These are phyloP conservation scores for Sisyra nigra DNA, from an alignment of 2,888 invertebrate species.

Conservation along the genomic window DNA sequence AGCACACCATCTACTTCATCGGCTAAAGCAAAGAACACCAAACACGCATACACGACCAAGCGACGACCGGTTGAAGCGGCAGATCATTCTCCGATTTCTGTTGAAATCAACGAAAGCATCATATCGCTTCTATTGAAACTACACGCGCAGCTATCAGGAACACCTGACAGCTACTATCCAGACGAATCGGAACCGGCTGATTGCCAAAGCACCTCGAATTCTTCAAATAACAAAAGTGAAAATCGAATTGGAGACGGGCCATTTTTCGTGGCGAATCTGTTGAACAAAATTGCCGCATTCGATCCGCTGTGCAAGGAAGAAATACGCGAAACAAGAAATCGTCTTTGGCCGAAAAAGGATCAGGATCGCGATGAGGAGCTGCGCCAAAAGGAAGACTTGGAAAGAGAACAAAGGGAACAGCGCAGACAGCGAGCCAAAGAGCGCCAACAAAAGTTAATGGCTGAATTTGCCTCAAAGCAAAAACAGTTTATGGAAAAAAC, in stretches of 20 bases:
- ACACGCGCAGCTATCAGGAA: conserved; percentile 75
- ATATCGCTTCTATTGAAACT: conserved; percentile 76
- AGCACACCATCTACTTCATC: neutral
- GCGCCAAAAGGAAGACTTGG: conserved; percentile 46
- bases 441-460: conserved; percentile 82
- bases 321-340: conserved; percentile 52
- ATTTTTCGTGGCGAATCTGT: conserved; percentile 64
- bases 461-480: conserved; percentile 81
- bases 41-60: conserved; percentile 2
- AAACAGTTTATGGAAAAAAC: conserved; percentile 78
- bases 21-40: neutral
- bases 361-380: conserved; percentile 65
- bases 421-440: conserved; percentile 73
- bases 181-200: conserved; percentile 24
- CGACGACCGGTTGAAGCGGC: conserved; percentile 5
- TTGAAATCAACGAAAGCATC: conserved; percentile 65
- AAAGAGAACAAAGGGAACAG: conserved; percentile 73
- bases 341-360: conserved; percentile 67
- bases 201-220: conserved; percentile 21
- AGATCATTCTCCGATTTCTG: conserved; percentile 19
- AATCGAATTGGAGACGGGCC: conserved; percentile 68
- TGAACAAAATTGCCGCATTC: conserved; percentile 55
- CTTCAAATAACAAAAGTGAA: conserved; percentile 18
- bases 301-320: conserved; percentile 53
- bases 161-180: conserved; percentile 55